phyloP scores from a whole-genome alignment of 2,113 vertebrate genomes.

The Acanthisitta chloris region DNA sequence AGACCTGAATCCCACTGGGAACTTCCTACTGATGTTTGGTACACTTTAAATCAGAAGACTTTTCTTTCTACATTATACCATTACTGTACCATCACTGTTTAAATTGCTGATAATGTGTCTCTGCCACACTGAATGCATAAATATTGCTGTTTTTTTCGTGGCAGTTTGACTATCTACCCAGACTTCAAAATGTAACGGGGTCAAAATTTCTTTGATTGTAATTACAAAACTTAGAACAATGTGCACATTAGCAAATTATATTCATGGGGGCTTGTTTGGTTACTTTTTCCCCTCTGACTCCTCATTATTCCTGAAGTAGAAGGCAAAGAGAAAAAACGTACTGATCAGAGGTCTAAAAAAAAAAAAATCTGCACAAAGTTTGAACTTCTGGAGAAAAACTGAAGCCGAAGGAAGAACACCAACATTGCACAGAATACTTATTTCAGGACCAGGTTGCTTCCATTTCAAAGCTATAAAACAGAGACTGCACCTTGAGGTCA shows the following conservation, averaged over 20 bases:
- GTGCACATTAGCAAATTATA: background rate
- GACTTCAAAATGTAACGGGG: background rate
- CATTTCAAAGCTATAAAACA: slow-evolving; percentile 40
- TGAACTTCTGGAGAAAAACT: background rate
- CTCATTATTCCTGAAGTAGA: background rate
- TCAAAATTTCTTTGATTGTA: background rate
- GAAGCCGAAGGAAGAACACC: background rate
- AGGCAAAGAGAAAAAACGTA: background rate
- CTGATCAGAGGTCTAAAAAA: background rate
- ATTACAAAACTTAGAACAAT: background rate
- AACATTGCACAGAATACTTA: background rate
- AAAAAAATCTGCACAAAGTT: background rate
- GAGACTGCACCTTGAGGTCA: slow-evolving; percentile 28
- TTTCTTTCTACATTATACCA: background rate
- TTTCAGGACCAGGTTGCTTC: slow-evolving; percentile 22
- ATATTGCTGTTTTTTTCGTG: background rate
- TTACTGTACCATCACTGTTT: background rate
- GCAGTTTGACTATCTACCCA: background rate
- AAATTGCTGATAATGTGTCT: background rate
- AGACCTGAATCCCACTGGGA: background rate
- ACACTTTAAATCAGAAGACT: background rate
- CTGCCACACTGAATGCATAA: background rate
- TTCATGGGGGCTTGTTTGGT: background rate
- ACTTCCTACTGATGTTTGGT: background rate
- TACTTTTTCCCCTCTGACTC: background rate